Evolutionary conservation across 2,113 vertebrate species (phyloP), one percentile per base, ranked within the genome.

Genomic region (Pardalotus punctatus): DNA sequence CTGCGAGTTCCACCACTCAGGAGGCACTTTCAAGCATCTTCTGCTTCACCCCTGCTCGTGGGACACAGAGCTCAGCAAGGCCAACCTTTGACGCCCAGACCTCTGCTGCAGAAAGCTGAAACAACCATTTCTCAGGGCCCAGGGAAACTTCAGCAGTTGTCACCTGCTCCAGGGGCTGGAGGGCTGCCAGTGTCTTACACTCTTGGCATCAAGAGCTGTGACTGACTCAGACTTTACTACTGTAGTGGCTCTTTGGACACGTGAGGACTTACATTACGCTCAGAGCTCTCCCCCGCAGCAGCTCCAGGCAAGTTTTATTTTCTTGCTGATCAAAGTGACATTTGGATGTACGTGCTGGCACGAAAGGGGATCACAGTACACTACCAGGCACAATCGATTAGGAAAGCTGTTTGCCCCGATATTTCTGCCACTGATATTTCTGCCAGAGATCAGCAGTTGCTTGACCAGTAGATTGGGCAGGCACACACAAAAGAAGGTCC

Each of bases 1-100:
- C 22, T 86, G 54, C 43, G 40, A 73, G 60, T 50, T 42, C 74
- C 47, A 79, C 8, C 82, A 12, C 29, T 53, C 36, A 33, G 5
- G 56, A 81, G 48, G 12, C 3, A 2, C 38, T 58, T 6, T 5
- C 4, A 4, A 66, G 47, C 56, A 56, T 5, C 64, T 58, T 24
- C 86, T 47, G 64, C 83, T 36, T 74, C 67, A 50, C 9, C 28
- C 33, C 40, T 8, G 22, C 43, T 36, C 11, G 4, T 1, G 10
- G 53, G 24, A 78, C 3, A 17, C 4, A 81, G n/a, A 57, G 56
- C 48, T 66, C 73, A 58, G 42, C 57, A 22, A 65, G 45, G 11
- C 36, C 66, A 42, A 23, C 20, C 35, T 53, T 20, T 4, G 2
- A 7, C 0, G 0, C 31, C 0, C 5, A 90, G 43, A 60, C 19